Evolutionary conservation across 2,797 vertebrate species (phyloP).

Genomic region (Prionace glauca): DNA sequence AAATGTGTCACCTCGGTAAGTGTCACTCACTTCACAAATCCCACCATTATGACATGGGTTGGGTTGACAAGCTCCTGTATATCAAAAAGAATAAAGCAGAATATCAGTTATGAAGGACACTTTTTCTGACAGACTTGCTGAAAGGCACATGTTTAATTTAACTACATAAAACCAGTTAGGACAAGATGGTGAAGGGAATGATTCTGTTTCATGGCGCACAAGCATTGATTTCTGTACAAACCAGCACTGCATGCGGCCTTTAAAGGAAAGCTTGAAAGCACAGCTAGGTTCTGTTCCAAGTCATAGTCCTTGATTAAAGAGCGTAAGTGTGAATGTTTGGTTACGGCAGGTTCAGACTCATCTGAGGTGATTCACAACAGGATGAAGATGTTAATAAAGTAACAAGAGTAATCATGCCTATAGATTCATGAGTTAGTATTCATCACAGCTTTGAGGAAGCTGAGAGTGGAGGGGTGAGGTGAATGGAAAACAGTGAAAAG

Average conservation of each 20-base stretch:
- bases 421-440: background rate
- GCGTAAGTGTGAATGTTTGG: background rate
- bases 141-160: constrained; percentile 44
- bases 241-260: background rate
- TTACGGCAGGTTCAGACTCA: background rate
- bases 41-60: constrained; percentile 97
- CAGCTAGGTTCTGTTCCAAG: background rate
- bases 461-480: background rate
- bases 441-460: background rate
- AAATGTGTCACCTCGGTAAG: constrained; percentile 90
- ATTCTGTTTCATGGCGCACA: background rate
- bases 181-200: background rate
- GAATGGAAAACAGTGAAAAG: background rate
- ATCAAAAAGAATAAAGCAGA: constrained; percentile 40
- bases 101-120: constrained; percentile 41
- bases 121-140: constrained; percentile 45
- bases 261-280: background rate
- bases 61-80: constrained; percentile 83
- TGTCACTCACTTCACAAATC: constrained; percentile 88
- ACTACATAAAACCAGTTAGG: constrained; percentile 40
- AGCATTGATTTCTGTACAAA: background rate
- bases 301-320: background rate
- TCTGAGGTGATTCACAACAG: background rate
- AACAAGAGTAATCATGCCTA: background rate
- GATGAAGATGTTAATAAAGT: background rate